Evolutionary conservation across 1,140 invertebrate species (phyloP), one percentile per base, ranked within the genome.

Genomic region (Laupala kohalensis): DNA sequence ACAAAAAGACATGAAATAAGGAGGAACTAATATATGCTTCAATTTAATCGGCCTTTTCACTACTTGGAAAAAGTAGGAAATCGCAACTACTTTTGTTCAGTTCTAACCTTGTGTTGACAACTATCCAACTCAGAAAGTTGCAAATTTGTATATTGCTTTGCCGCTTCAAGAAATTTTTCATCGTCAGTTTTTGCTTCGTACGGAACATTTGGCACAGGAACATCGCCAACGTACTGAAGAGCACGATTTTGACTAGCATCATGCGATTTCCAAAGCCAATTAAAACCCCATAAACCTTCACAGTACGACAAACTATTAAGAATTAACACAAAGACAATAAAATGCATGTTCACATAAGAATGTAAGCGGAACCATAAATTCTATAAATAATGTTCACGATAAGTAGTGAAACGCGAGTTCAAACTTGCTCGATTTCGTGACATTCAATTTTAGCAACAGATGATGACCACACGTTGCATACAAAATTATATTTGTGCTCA

Each of bases 41-140:
- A n/a, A n/a, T n/a, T n/a, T n/a, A n/a, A n/a, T n/a, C n/a, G n/a
- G n/a, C n/a, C n/a, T n/a, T n/a, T n/a, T n/a, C n/a, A n/a, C n/a
- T n/a, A n/a, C n/a, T n/a, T n/a, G n/a, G n/a, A n/a, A n/a, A n/a
- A n/a, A n/a, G n/a, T n/a, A n/a, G n/a, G n/a, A n/a, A n/a, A n/a
- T n/a, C n/a, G n/a, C n/a, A n/a, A n/a, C n/a, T n/a, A n/a, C n/a
- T n/a, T n/a, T n/a, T n/a, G n/a, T n/a, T n/a, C n/a, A n/a, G n/a
- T n/a, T n/a, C n/a, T n/a, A n/a, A n/a, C 85, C 73, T 82, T 85
- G 73, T 89, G 87, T 75, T 89, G 86, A 78, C 88, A 90, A 2
- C 81, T 79, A 78, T 89, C 87, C 28, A 90, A 77, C 3, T 85
- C 84, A 0, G 87, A 88, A 3, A 83, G 77, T 69, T 84, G 76